Evolutionary conservation across 2,113 vertebrate species (phyloP).

Genomic region (Notarius quadriscutis): DNA sequence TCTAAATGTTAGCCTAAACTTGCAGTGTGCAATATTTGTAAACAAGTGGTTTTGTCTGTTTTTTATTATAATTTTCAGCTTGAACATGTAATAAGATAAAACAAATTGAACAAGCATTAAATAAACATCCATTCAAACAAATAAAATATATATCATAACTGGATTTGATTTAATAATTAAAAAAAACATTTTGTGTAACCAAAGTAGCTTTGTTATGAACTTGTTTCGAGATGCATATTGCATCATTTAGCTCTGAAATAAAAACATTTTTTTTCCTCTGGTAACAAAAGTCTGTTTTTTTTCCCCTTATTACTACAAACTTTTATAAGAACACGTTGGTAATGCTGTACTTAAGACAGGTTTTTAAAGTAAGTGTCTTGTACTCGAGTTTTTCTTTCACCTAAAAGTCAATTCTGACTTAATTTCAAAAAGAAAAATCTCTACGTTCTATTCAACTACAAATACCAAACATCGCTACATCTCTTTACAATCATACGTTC

Average conservation of each 20-base stretch:
- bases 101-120: constrained; percentile 18
- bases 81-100: constrained; percentile 35
- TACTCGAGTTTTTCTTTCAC: too few species aligned
- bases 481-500: too few species aligned
- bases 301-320: neutral
- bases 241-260: constrained; percentile 72
- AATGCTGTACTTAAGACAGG: too few species aligned
- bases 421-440: too few species aligned
- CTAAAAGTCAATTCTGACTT: too few species aligned
- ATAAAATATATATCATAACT: constrained; percentile 36
- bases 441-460: too few species aligned
- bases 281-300: neutral
- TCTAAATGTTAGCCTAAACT: constrained; percentile 60
- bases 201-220: constrained; percentile 72
- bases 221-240: constrained; percentile 69
- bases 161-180: constrained; percentile 40
- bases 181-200: constrained; percentile 62
- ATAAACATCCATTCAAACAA: constrained; percentile 25
- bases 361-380: too few species aligned
- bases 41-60: constrained; percentile 44
- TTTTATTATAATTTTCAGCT: constrained; percentile 41
- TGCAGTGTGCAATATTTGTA: constrained; percentile 62
- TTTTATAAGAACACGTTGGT: too few species aligned
- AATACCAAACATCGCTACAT: too few species aligned
- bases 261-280: constrained; percentile 57